phyloP scores from a whole-genome alignment of 2,797 vertebrate genomes.

The Cossypha niveicapilla region DNA sequence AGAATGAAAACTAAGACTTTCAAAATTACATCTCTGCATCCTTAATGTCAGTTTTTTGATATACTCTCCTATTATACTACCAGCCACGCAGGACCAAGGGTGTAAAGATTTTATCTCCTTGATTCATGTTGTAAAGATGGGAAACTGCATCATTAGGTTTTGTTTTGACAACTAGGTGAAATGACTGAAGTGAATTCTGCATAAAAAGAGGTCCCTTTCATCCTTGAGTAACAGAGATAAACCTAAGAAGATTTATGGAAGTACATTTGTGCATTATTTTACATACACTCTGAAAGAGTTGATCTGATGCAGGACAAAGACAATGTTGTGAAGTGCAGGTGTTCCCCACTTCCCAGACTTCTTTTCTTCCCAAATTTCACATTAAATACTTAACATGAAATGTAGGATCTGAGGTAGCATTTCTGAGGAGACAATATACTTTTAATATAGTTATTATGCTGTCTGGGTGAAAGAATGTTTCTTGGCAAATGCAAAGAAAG shows the following conservation, averaged over 20 bases:
- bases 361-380: background rate
- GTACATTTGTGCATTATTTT: background rate
- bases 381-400: background rate
- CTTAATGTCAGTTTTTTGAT: background rate
- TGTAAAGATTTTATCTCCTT: background rate
- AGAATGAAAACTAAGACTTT: background rate
- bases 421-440: background rate
- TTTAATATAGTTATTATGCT: background rate
- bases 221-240: constrained; percentile 6
- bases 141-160: constrained; percentile 12
- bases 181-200: constrained; percentile 12
- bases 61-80: background rate
- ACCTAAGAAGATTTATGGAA: background rate
- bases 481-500: constrained; percentile 6
- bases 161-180: constrained; percentile 37
- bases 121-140: background rate
- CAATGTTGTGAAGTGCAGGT: background rate
- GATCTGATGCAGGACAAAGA: background rate
- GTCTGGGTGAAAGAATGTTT: background rate
- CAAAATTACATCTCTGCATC: background rate
- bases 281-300: background rate
- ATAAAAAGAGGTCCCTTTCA: background rate
- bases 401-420: background rate
- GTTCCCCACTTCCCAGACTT: background rate
- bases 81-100: background rate